Evolutionary conservation across 2,888 invertebrate species (phyloP).

Genomic region (Oscheius sp.): DNA sequence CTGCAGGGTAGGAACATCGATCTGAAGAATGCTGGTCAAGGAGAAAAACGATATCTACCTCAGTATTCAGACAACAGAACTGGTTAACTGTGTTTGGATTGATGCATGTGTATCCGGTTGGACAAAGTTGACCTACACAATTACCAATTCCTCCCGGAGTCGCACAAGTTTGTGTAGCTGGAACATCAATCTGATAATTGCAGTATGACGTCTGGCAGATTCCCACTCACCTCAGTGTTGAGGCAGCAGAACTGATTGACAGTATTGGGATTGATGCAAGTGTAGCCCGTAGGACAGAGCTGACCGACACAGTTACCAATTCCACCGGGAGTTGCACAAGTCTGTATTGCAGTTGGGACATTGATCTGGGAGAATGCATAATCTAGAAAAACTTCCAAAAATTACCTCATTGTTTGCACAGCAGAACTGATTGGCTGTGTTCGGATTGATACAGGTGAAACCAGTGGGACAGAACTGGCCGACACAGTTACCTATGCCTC

Average conservation of each 20-base stretch:
- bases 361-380: not conserved
- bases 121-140: constrained; percentile 8
- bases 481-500: not conserved
- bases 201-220: not conserved
- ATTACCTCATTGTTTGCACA: not conserved
- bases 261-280: constrained; percentile 23
- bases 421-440: not conserved
- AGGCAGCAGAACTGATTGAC: constrained; percentile 9
- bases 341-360: not conserved
- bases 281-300: constrained; percentile 18
- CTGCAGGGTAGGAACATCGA: not conserved
- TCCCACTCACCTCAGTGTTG: constrained; percentile 2
- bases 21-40: not conserved
- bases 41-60: not conserved
- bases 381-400: not conserved
- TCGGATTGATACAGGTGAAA: not conserved
- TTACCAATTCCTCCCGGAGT: constrained; percentile 12
- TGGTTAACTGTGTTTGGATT: constrained; percentile 6
- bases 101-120: constrained; percentile 6
- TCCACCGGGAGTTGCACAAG: constrained; percentile 6
- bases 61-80: constrained; percentile 19
- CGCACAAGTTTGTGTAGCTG: constrained; percentile 11
- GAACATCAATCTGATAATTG: not conserved
- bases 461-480: not conserved
- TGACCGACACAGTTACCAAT: constrained; percentile 12